Percentiles rank a stretch among this genome's conserved stretches.
Conservation (phyloP, 2,113 vertebrate genomes). For the Crotalus viridis region DNA sequence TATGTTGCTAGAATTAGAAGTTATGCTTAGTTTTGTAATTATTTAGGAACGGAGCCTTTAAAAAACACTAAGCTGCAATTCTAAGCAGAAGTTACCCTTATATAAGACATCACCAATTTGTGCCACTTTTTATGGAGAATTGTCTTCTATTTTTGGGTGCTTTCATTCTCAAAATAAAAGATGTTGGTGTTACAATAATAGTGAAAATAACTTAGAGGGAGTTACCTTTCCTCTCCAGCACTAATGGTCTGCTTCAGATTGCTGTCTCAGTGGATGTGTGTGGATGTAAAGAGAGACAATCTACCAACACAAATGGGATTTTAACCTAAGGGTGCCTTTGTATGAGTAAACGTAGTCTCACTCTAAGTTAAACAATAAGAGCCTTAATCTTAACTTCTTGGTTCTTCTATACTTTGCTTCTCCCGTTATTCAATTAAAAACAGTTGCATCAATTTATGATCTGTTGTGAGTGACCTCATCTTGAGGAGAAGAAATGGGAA, state of each 20-base stretch:
- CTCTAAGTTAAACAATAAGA: neutral
- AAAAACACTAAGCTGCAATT: neutral
- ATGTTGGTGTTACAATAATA: neutral
- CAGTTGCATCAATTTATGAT: constrained; percentile 14
- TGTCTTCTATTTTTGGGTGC: neutral
- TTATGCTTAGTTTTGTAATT: neutral
- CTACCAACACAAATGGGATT: neutral
- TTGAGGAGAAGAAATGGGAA: neutral
- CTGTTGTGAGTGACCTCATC: neutral
- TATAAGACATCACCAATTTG: neutral
- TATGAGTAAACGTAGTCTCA: neutral
- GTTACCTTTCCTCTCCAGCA: neutral
- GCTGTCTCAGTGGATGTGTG: neutral
- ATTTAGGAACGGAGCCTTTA: neutral
- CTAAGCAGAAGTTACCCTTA: neutral
- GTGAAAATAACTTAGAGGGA: neutral
- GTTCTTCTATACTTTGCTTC: neutral
- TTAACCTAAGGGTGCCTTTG: neutral
- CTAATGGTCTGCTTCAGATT: neutral
- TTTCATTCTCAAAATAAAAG: neutral
- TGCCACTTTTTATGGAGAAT: neutral
- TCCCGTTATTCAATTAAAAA: constrained; percentile 50
- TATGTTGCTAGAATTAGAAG: neutral
- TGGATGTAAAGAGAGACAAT: neutral
- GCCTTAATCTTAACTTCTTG: neutral